Evolutionary conservation across 2,888 invertebrate genomes (phyloP).

Genomic region (Leptogaster cylindrica): DNA sequence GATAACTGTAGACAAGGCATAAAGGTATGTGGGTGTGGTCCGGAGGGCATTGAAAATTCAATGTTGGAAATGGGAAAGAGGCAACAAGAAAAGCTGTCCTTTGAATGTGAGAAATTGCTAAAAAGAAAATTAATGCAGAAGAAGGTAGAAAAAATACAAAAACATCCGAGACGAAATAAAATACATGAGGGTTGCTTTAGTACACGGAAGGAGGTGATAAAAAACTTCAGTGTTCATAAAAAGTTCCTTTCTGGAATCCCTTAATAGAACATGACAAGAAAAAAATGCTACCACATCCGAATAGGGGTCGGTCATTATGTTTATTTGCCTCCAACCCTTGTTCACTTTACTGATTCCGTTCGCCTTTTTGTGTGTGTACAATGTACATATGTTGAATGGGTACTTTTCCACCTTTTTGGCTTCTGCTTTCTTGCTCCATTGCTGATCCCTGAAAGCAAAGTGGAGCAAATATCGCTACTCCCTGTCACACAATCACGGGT

Average conservation of each 20-base stretch:
- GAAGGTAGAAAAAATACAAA: too few species aligned
- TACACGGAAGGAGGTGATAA: neutral
- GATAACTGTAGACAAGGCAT: neutral
- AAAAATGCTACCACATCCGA: constrained; percentile 44
- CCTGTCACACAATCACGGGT: too few species aligned
- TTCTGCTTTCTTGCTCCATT: too few species aligned
- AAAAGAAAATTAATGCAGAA: neutral
- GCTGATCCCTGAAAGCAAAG: too few species aligned
- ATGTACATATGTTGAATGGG: constrained; percentile 30
- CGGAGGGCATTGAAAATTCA: neutral
- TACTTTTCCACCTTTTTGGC: constrained; percentile 6
- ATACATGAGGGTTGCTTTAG: neutral
- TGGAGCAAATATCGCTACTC: neutral
- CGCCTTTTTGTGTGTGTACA: constrained; percentile 21
- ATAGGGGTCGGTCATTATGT: constrained; percentile 43
- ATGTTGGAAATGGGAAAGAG: neutral
- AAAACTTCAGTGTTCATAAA: constrained; percentile 14
- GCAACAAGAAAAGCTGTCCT: neutral
- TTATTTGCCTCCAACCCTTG: constrained; percentile 45
- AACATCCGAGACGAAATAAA: neutral
- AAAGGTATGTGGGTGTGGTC: neutral
- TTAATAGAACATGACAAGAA: constrained; percentile 42
- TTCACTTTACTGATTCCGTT: constrained; percentile 39
- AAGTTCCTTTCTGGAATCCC: constrained; percentile 13
- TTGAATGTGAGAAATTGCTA: neutral